These are phyloP conservation scores for Temnothorax longispinosus DNA, from an alignment of 1,140 invertebrate species.

Conservation along the genomic window DNA sequence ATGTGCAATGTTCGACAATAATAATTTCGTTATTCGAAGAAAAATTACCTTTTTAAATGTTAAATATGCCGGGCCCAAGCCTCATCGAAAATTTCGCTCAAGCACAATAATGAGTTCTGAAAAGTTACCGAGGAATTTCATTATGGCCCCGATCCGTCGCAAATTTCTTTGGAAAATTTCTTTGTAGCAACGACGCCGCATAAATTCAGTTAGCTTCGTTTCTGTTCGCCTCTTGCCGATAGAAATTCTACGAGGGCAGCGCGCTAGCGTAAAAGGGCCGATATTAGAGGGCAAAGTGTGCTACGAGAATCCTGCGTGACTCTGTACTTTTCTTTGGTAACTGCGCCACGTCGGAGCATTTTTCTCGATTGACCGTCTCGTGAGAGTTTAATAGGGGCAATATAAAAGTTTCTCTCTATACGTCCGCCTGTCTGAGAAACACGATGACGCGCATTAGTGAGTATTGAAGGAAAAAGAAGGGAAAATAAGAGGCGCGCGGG, in stretches of 20 bases:
- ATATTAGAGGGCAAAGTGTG: conserved; percentile 67
- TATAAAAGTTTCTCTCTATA: conserved; percentile 67
- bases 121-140: conserved; percentile 58
- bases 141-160: conserved; percentile 51
- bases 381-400: conserved; percentile 62
- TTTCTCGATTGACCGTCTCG: conserved; percentile 68
- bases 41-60: conserved; percentile 37
- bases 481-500: not conserved
- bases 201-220: conserved; percentile 70
- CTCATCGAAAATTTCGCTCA: conserved; percentile 52
- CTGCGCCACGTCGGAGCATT: conserved; percentile 43
- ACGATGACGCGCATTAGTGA: conserved; percentile 40
- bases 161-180: conserved; percentile 61
- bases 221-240: conserved; percentile 48
- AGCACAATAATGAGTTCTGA: conserved; percentile 59
- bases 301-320: conserved; percentile 58
- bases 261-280: conserved; percentile 61
- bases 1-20: not conserved
- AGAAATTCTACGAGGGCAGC: conserved; percentile 66
- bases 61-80: conserved; percentile 10
- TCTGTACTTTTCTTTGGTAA: conserved; percentile 67
- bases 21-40: not conserved
- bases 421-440: conserved; percentile 40
- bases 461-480: not conserved
- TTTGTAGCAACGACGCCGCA: conserved; percentile 62